Conservation (phyloP, 37 sponge, comb jelly and placozoan species). For the Agelas oroides region DNA sequence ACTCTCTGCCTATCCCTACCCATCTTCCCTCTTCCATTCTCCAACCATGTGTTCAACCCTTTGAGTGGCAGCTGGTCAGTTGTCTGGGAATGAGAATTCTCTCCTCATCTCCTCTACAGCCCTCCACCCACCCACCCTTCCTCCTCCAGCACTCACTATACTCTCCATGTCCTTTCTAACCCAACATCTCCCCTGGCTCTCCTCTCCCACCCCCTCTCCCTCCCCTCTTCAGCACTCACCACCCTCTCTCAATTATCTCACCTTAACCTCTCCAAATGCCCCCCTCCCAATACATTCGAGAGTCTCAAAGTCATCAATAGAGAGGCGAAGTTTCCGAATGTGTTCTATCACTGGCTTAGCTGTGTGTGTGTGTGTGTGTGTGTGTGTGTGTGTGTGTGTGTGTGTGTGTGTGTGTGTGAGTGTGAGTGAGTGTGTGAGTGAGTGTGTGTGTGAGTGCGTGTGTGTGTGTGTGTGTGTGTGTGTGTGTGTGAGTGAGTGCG, state of each 20-base stretch:
- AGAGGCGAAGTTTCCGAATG: slow-evolving; percentile 42
- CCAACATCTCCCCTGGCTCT: too few relatives aligned
- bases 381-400: background rate
- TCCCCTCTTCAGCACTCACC: too few relatives aligned
- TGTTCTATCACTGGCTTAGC: slow-evolving; percentile 69
- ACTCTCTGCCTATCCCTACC: too few relatives aligned
- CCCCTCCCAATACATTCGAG: slow-evolving; percentile 91
- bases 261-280: slow-evolving; percentile 95
- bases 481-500: background rate
- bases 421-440: background rate
- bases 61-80: too few relatives aligned
- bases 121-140: slow-evolving; percentile 29
- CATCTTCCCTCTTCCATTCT: too few relatives aligned
- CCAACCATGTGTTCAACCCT: too few relatives aligned
- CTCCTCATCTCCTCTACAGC: background rate
- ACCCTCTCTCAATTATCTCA: background rate
- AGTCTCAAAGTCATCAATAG: slow-evolving; percentile 85
- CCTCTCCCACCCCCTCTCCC: too few relatives aligned
- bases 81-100: too few relatives aligned
- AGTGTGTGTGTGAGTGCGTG: too few relatives aligned
- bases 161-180: too few relatives aligned
- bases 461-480: slow-evolving; percentile 8
- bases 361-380: slow-evolving; percentile 24
- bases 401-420: background rate
- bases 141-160: too few relatives aligned